Evolutionary conservation across 1,140 invertebrate genomes (phyloP).

Genomic region (Phortica variegata): DNA sequence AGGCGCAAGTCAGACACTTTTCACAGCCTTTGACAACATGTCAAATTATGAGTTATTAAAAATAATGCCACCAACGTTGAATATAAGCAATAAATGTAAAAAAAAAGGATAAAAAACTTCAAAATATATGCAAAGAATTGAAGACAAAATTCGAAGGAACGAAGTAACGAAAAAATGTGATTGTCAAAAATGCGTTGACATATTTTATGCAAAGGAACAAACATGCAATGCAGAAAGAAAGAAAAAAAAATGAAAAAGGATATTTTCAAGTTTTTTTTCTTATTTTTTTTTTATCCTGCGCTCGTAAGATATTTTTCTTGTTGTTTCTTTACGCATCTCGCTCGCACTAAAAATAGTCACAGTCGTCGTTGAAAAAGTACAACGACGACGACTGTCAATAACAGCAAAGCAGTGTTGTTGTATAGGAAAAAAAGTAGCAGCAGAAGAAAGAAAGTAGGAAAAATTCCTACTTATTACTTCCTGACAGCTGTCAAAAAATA

Average conservation of each 20-base stretch:
- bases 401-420: slow-evolving; percentile 19
- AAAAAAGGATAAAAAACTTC: slow-evolving; percentile 25
- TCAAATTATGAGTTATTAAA: slow-evolving; percentile 20
- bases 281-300: not conserved
- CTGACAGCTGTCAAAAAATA: slow-evolving; percentile 56
- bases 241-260: too few relatives aligned
- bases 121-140: slow-evolving; percentile 31
- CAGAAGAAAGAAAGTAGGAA: slow-evolving; percentile 26
- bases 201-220: too few relatives aligned
- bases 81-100: not conserved
- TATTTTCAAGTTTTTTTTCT: slow-evolving; percentile 22
- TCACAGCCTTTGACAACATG: slow-evolving; percentile 2
- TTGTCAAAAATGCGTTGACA: too few relatives aligned
- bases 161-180: too few relatives aligned
- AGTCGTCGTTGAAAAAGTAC: too few relatives aligned
- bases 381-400: slow-evolving; percentile 40
- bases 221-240: too few relatives aligned
- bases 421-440: slow-evolving; percentile 11
- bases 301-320: not conserved
- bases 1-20: too few relatives aligned
- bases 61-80: slow-evolving; percentile 10
- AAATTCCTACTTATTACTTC: slow-evolving; percentile 54
- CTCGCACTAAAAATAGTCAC: too few relatives aligned
- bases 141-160: too few relatives aligned
- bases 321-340: not conserved